phyloP scores from a whole-genome alignment of 2,888 invertebrate species.

The Platycheirus albimanus region DNA sequence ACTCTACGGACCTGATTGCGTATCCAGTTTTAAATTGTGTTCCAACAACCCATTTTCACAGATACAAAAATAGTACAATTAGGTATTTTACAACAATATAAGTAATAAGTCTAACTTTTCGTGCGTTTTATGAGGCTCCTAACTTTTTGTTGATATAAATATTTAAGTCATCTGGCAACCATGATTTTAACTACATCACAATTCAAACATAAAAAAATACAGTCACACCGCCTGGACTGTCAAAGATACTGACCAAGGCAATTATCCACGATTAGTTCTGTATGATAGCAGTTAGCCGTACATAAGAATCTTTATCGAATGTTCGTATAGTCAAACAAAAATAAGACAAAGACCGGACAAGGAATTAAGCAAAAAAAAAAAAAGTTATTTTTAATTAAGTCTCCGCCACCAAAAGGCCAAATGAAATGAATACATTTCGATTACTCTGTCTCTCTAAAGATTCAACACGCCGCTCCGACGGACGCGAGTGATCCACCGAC shows the following conservation, averaged over 20 bases:
- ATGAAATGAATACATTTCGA: slow-evolving; percentile 36
- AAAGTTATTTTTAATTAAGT: slow-evolving; percentile 59
- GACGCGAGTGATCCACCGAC: too few species aligned
- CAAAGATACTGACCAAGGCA: slow-evolving; percentile 57
- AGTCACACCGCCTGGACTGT: slow-evolving; percentile 1
- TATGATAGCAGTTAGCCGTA: slow-evolving; percentile 38
- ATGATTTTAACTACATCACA: too few species aligned
- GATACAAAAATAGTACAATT: too few species aligned
- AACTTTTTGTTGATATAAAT: too few species aligned
- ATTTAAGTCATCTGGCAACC: too few species aligned
- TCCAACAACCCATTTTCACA: too few species aligned
- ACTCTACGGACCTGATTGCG: too few species aligned
- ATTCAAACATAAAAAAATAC: neutral
- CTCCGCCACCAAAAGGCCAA: slow-evolving; percentile 32
- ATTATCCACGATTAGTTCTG: slow-evolving; percentile 72
- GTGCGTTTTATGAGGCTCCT: too few species aligned
- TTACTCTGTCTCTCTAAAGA: slow-evolving; percentile 32
- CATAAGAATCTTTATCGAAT: neutral
- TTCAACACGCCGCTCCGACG: neutral
- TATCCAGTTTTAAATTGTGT: too few species aligned
- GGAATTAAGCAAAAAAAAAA: slow-evolving; percentile 30
- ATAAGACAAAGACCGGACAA: slow-evolving; percentile 35
- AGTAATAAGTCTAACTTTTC: too few species aligned
- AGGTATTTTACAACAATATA: too few species aligned
- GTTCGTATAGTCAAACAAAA: too few species aligned